Percentiles rank a stretch among this genome's conserved stretches.
phyloP scores from a whole-genome alignment of 2,113 vertebrate species.

The Columba livia region DNA sequence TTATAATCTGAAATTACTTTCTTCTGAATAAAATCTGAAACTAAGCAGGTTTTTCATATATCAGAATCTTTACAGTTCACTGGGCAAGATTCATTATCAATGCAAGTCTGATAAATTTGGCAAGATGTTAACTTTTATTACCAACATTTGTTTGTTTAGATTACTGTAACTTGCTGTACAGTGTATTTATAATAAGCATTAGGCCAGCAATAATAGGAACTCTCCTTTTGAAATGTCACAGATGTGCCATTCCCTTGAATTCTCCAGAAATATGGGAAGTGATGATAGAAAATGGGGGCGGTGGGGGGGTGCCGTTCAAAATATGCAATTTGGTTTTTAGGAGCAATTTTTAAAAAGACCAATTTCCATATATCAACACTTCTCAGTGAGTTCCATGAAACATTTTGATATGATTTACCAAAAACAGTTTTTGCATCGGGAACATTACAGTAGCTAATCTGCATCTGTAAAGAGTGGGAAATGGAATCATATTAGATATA shows the following conservation, averaged over 20 bases:
- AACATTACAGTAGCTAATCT: slow-evolving; percentile 71
- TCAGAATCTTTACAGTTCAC: background rate
- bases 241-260: slow-evolving; percentile 52
- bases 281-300: slow-evolving; percentile 34
- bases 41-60: background rate
- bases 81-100: slow-evolving; percentile 2
- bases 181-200: background rate
- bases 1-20: slow-evolving; percentile 13
- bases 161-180: slow-evolving; percentile 16
- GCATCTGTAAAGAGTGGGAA: slow-evolving; percentile 76
- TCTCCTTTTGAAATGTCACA: slow-evolving; percentile 12
- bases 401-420: slow-evolving; percentile 82
- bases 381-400: slow-evolving; percentile 75
- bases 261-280: slow-evolving; percentile 64
- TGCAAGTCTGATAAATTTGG: slow-evolving; percentile 28
- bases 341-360: slow-evolving; percentile 72
- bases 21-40: background rate
- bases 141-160: slow-evolving; percentile 11
- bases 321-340: slow-evolving; percentile 71
- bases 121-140: slow-evolving; percentile 44
- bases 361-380: slow-evolving; percentile 80
- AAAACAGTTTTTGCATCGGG: slow-evolving; percentile 78
- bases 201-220: background rate
- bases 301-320: slow-evolving; percentile 13
- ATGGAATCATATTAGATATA: slow-evolving; percentile 76